A percentile compares a stretch with the other conserved stretches of the same genome.
These are phyloP conservation scores for Callaeas wilsoni DNA, from an alignment of 2,113 vertebrate genomes.

Conservation along the genomic window DNA sequence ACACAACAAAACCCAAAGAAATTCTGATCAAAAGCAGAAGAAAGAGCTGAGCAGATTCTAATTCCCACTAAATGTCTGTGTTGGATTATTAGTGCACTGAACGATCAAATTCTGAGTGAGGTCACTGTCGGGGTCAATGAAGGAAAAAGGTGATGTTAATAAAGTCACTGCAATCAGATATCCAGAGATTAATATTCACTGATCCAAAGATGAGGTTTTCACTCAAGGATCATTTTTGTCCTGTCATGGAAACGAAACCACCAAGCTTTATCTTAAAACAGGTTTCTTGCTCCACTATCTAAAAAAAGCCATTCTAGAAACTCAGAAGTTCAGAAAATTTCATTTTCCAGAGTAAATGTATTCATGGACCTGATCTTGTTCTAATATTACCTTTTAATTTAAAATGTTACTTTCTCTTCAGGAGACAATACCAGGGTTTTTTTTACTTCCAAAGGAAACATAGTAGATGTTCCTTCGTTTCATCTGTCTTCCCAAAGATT, in stretches of 20 bases:
- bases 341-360: background rate
- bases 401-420: background rate
- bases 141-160: background rate
- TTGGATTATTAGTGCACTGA: background rate
- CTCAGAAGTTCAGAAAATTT: background rate
- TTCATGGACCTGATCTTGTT: background rate
- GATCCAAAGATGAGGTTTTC: background rate
- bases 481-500: background rate
- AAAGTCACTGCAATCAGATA: background rate
- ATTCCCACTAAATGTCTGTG: background rate
- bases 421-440: accelerated
- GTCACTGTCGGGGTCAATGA: background rate
- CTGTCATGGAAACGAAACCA: background rate
- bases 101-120: background rate
- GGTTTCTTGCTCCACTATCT: background rate
- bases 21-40: background rate
- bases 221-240: background rate
- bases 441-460: background rate
- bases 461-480: background rate
- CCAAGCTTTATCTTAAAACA: background rate
- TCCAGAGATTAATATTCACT: background rate
- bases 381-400: background rate
- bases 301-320: background rate
- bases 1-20: background rate
- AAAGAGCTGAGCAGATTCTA: background rate